phyloP scores from a whole-genome alignment of 2,888 invertebrate genomes.

The Andrena camellia region DNA sequence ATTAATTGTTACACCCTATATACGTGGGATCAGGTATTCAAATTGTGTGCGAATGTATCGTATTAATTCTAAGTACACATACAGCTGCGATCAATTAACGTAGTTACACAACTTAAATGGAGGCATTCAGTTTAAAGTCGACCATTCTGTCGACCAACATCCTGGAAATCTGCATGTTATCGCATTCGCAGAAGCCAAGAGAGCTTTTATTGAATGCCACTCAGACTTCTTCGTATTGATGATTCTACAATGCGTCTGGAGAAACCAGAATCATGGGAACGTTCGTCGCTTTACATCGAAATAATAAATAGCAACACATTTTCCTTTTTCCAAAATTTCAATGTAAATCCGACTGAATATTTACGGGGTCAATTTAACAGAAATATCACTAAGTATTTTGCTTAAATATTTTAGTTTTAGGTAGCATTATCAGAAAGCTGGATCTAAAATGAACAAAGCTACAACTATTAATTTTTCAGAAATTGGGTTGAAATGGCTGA shows the following conservation, averaged over 20 bases:
- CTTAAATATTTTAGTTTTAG: too few species aligned
- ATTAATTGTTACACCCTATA: neutral
- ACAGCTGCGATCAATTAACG: slow-evolving; percentile 52
- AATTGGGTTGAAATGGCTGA: too few species aligned
- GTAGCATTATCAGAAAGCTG: too few species aligned
- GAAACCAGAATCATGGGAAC: neutral
- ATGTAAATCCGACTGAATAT: neutral
- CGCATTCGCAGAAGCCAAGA: slow-evolving; percentile 38
- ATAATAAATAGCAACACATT: too few species aligned
- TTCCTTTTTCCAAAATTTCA: neutral
- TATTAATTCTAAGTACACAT: neutral
- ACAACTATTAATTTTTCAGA: too few species aligned
- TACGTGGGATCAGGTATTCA: slow-evolving; percentile 10
- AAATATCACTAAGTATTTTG: too few species aligned
- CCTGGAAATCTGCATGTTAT: slow-evolving; percentile 49
- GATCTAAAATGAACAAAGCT: too few species aligned
- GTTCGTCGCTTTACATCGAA: too few species aligned
- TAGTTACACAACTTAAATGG: slow-evolving; percentile 37
- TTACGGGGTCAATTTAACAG: too few species aligned
- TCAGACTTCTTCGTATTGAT: neutral
- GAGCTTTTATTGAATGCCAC: slow-evolving; percentile 8
- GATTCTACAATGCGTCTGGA: neutral
- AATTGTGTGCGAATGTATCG: slow-evolving; percentile 3
- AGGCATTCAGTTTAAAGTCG: slow-evolving; percentile 41
- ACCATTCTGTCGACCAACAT: slow-evolving; percentile 20